Percentiles rank a stretch among this genome's conserved stretches.
phyloP scores from a whole-genome alignment of 2,113 vertebrate species.

The Dinomys branickii region DNA sequence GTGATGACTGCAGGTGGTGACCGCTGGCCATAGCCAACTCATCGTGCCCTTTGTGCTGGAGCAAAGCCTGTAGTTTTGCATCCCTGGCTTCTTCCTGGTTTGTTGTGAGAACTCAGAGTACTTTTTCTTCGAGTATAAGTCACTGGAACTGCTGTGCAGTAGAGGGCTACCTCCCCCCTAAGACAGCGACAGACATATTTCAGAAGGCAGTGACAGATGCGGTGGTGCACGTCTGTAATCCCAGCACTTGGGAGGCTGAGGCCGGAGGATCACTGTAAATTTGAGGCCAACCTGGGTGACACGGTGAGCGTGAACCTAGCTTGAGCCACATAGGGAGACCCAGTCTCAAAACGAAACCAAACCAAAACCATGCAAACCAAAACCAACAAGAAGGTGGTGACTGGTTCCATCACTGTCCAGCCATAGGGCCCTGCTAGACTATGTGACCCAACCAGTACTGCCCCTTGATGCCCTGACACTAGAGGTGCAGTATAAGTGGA shows the following conservation, averaged over 20 bases:
- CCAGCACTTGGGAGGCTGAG: not conserved
- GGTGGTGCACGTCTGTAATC: not conserved
- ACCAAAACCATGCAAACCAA: too few species aligned
- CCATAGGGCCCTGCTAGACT: conserved; percentile 96
- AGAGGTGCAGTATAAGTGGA: conserved; percentile 95
- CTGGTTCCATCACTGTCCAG: conserved; percentile 97
- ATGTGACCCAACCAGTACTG: conserved; percentile 94
- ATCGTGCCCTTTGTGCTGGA: conserved; percentile 96
- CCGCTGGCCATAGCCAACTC: conserved; percentile 97
- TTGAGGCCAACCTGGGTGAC: not conserved
- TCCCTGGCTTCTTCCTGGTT: conserved; percentile 96
- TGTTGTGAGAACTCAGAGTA: conserved; percentile 97
- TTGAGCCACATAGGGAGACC: not conserved
- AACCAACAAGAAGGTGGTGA: conserved; percentile 91
- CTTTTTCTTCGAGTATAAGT: conserved; percentile 95
- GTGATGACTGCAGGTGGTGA: conserved; percentile 98
- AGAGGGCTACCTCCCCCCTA: conserved; percentile 97
- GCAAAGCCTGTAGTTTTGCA: conserved; percentile 95
- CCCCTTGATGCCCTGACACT: conserved; percentile 93
- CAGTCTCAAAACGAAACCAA: not conserved
- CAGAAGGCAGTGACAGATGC: conserved; percentile 93
- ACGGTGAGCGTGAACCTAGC: not conserved
- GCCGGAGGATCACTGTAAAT: not conserved
- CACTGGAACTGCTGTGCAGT: conserved; percentile 99
- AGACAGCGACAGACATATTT: conserved; percentile 93